Evolutionary conservation across 2,113 vertebrate species (phyloP), one percentile per base, ranked within the genome.

Genomic region (Neotoma lepida): DNA sequence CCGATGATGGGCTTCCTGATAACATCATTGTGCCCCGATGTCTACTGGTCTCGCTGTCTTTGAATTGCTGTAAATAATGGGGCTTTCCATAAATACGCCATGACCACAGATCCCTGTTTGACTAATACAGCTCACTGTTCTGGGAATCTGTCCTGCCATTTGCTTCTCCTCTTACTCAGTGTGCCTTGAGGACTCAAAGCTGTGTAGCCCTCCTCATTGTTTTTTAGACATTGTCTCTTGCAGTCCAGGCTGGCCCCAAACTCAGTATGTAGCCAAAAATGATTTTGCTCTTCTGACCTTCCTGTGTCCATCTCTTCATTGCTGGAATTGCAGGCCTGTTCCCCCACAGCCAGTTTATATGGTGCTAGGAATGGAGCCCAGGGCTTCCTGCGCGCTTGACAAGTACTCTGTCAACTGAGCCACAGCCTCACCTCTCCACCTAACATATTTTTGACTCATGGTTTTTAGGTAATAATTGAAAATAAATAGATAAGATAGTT

Each of bases 41-140:
- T 95, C 93, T 95, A 94, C 90, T 92, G 94, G 90, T 41, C 89
- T 95, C 70, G n/a, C 20, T 96, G 54, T 94, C 24, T 93, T 87
- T 97, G 82, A 95, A 91, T 96, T 0, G 28, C 78, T 93, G 86
- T 95, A 91, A 96, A 86, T 91, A 88, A 89, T 7, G 97, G 95
- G 94, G 68, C 44, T 97, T 97, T 96, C 94, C 71, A 8, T 92
- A 91, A 94, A 85, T 51, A 94, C 77, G 6, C 51, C 24, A 70
- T 80, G 95, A 92, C 82, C 92, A 77, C 68, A 94, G 88, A 61
- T 70, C 93, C 44, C 73, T 88, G n/a, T 44, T 44, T 96, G 96
- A 97, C 96, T 97, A 95, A 97, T 90, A 74, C 9, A 26, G 22
- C 33, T 81, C 78, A 28, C 41, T 91, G 41, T 70, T 88, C 84